Evolutionary conservation across 2,888 invertebrate species (phyloP).

Genomic region (Oxytorus armatus): DNA sequence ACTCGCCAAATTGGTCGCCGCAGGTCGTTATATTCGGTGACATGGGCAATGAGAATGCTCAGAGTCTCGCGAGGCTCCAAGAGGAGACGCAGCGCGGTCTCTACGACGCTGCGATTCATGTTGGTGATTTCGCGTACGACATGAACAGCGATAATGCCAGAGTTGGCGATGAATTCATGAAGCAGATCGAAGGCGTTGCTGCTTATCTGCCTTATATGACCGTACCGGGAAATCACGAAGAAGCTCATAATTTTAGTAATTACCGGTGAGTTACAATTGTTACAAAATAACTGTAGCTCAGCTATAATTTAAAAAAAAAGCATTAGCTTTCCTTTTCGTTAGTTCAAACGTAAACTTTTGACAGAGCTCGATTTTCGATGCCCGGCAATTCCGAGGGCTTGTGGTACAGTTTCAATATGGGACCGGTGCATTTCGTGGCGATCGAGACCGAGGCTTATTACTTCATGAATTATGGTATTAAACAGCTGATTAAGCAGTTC

Average conservation of each 20-base stretch:
- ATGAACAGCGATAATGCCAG: conserved; percentile 92
- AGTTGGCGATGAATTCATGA: conserved; percentile 97
- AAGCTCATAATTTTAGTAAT: conserved; percentile 96
- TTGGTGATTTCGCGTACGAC: conserved; percentile 98
- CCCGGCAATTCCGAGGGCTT: conserved; percentile 90
- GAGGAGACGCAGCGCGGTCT: conserved; percentile 91
- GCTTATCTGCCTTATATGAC: conserved; percentile 97
- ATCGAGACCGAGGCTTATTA: conserved; percentile 98
- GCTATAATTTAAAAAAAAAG: no score
- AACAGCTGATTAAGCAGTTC: conserved; percentile 92
- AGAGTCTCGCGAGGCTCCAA: conserved; percentile 93
- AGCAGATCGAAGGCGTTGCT: conserved; percentile 95
- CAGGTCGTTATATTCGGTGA: conserved; percentile 95
- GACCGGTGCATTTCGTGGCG: conserved; percentile 95
- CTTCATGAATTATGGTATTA: conserved; percentile 93
- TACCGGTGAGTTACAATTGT: conserved; percentile 87
- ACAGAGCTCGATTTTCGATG: conserved; percentile 94
- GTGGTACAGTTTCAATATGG: conserved; percentile 95
- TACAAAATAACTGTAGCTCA: no score
- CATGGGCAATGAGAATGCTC: conserved; percentile 96
- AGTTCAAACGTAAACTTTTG: no score
- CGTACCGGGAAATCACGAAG: conserved; percentile 96
- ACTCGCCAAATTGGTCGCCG: conserved; percentile 90
- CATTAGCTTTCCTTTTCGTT: no score
- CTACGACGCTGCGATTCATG: conserved; percentile 95